These are phyloP conservation scores for Dryocosmus kuriphilus DNA, from an alignment of 2,888 invertebrate genomes.

Conservation along the genomic window DNA sequence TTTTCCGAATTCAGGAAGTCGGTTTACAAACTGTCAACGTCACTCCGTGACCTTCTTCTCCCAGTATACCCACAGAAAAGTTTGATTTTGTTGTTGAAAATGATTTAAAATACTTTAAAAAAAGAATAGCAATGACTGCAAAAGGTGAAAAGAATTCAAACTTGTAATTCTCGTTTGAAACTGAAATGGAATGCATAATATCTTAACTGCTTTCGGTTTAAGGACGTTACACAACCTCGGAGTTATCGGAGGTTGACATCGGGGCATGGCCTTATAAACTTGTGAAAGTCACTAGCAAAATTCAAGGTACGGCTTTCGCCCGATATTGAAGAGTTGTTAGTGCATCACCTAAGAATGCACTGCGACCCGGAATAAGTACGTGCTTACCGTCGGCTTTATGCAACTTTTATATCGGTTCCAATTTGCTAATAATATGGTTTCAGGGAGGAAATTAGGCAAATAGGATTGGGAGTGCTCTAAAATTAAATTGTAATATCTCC, in stretches of 20 bases:
- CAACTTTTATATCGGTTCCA: slow-evolving; percentile 3
- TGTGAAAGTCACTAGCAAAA: slow-evolving; percentile 30
- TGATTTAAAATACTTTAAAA: neutral
- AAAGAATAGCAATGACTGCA: neutral
- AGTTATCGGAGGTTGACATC: slow-evolving; percentile 40
- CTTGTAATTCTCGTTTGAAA: neutral
- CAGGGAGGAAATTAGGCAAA: no score
- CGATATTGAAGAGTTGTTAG: slow-evolving; percentile 2
- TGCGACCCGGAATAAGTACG: neutral
- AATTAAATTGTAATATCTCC: no score
- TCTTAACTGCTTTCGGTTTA: slow-evolving; percentile 12
- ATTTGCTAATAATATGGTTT: no score
- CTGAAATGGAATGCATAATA: slow-evolving; percentile 27
- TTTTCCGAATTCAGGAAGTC: slow-evolving; percentile 5
- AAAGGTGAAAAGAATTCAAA: slow-evolving; percentile 6
- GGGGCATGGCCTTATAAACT: slow-evolving; percentile 21
- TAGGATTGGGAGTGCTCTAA: no score
- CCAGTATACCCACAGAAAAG: no score
- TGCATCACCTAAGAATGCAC: slow-evolving; percentile 24
- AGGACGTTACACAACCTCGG: slow-evolving; percentile 38
- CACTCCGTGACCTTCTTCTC: neutral
- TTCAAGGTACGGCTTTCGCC: slow-evolving; percentile 33
- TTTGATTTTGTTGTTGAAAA: neutral
- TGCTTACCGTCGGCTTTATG: slow-evolving; percentile 11
- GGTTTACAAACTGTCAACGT: neutral